These are phyloP conservation scores for Plutomurus gul DNA, from an alignment of 1,140 invertebrate species.

Conservation along the genomic window DNA sequence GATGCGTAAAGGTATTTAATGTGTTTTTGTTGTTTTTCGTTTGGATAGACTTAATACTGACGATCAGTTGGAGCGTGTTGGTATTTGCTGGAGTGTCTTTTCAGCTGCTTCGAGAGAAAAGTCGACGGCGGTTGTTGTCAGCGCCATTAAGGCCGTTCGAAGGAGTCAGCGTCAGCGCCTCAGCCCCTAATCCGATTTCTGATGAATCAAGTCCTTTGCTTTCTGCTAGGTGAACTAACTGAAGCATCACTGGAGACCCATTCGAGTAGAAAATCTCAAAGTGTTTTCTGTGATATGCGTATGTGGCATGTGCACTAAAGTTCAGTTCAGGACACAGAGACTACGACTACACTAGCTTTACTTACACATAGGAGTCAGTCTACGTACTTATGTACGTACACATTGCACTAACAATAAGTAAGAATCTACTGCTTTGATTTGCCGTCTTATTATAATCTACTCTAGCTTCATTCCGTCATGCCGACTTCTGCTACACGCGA, in stretches of 20 bases:
- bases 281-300: slow-evolving; percentile 23
- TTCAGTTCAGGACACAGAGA: background rate
- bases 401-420: background rate
- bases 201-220: slow-evolving; percentile 20
- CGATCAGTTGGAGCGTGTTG: slow-evolving; percentile 62
- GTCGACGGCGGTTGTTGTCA: slow-evolving; percentile 8
- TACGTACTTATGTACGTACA: too few species aligned
- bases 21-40: slow-evolving; percentile 32
- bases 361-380: too few species aligned
- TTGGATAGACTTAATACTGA: slow-evolving; percentile 64
- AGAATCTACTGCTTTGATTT: too few species aligned
- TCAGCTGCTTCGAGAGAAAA: slow-evolving; percentile 61
- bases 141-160: background rate
- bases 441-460: too few species aligned
- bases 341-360: background rate
- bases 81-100: slow-evolving; percentile 60
- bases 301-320: background rate
- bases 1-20: background rate
- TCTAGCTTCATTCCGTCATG: too few species aligned
- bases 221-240: slow-evolving; percentile 15
- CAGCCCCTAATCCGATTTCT: slow-evolving; percentile 7
- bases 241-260: slow-evolving; percentile 5
- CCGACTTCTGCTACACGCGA: too few species aligned
- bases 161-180: background rate
- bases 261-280: slow-evolving; percentile 18